phyloP scores from a whole-genome alignment of 2,797 vertebrate species.

The Chromobotia macracanthus region DNA sequence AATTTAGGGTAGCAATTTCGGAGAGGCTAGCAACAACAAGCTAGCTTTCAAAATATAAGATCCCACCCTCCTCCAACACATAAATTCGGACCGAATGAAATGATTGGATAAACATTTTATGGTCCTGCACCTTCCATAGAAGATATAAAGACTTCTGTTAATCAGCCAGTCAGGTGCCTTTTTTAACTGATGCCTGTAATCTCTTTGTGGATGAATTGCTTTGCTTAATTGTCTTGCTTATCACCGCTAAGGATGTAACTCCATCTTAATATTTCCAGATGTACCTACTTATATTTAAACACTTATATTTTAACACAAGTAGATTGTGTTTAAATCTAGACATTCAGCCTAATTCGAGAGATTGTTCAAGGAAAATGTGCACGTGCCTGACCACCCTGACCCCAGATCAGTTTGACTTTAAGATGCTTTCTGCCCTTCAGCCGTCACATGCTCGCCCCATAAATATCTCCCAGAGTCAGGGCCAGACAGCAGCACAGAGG shows the following conservation, averaged over 20 bases:
- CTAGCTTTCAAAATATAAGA: no score
- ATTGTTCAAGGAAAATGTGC: slow-evolving; percentile 14
- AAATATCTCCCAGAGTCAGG: slow-evolving; percentile 44
- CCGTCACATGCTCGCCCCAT: slow-evolving; percentile 49
- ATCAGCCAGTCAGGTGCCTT: no score
- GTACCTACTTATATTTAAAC: neutral
- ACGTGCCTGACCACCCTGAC: slow-evolving; percentile 48
- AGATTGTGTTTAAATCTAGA: no score
- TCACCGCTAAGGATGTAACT: no score
- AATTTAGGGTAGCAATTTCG: no score
- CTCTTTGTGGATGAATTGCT: neutral
- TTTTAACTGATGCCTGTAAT: neutral
- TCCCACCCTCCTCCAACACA: no score
- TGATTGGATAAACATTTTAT: no score
- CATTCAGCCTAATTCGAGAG: neutral
- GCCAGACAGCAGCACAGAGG: slow-evolving; percentile 30
- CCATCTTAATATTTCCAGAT: neutral
- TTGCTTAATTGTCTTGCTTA: neutral
- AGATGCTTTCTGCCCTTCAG: slow-evolving; percentile 72
- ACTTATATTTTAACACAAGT: no score
- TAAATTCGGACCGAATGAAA: no score
- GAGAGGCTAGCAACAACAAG: no score
- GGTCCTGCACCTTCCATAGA: no score
- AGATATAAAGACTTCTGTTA: no score
- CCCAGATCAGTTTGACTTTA: slow-evolving; percentile 66